Evolutionary conservation across 2,113 vertebrate genomes (phyloP), one percentile per base, ranked within the genome.

Genomic region (Bubo scandiacus): DNA sequence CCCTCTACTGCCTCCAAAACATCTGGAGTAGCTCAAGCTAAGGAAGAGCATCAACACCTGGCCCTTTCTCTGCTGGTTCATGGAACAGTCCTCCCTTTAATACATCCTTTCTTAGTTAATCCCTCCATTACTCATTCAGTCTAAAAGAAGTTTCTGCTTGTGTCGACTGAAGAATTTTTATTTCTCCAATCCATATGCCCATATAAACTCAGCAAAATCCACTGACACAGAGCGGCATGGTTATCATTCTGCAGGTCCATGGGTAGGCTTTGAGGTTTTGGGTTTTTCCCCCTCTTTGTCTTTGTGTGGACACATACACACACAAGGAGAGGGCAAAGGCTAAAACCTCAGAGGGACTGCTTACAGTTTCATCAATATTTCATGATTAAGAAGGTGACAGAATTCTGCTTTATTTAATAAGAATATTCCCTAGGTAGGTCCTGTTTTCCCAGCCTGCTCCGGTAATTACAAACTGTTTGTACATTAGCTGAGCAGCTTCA

Each of bases 281-380:
- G 4, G 54, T 27, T 47, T 40, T 74, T 85, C 58, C 45, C 4
- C 73, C 32, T 45, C 78, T 96, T 92, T 30, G 10, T 90, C 82
- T 93, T 94, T 92, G 66, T 80, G 85, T 86, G 94, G 90, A 89
- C 62, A 71, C 59, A 68, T 38, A 77, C 22, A 29, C 40, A 42
- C 57, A 94, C 82, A 82, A 93, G 91, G 79, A 94, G 89, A 97
- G 96, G 93, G 85, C 96, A 97, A 96, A 97, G 96, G 96, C 87
- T 92, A 95, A 94, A 96, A 95, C 91, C 94, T 96, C 90, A 82
- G 95, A 97, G 80, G 86, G 86, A 43, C 75, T 94, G 94, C 93
- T 97, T 97, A 96, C 88, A 93, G 94, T 95, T 97, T 97, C 97
- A 97, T 98, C 97, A 97, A 97, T 97, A 97, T 97, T 98, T 97